These are phyloP conservation scores for Thamnophis elegans DNA, from an alignment of 2,797 vertebrate genomes.

Conservation along the genomic window DNA sequence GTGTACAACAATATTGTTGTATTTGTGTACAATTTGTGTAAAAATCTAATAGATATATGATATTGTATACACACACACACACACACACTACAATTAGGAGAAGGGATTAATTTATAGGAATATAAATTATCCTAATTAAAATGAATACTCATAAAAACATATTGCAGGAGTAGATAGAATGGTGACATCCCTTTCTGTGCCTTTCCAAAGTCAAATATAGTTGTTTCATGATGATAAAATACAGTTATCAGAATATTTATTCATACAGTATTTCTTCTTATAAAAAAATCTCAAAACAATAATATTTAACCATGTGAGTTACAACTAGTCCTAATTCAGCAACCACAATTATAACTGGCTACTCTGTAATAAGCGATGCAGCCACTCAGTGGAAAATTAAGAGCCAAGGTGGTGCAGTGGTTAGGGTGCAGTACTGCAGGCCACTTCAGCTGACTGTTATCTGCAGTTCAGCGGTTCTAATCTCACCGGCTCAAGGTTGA, in stretches of 20 bases:
- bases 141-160: conserved; percentile 13
- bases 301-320: conserved; percentile 39
- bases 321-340: neutral
- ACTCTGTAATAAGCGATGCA: neutral
- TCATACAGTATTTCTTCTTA: neutral
- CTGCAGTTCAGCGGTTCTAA: too few species aligned
- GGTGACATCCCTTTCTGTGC: neutral
- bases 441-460: too few species aligned
- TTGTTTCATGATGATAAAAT: conserved; percentile 34
- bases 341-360: neutral
- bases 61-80: too few species aligned
- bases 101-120: conserved; percentile 29
- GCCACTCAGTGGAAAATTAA: neutral
- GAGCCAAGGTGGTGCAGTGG: too few species aligned
- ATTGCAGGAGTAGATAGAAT: neutral
- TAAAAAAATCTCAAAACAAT: conserved; percentile 5
- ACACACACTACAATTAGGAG: conserved; percentile 16
- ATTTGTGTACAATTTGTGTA: too few species aligned
- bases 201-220: neutral
- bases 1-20: too few species aligned
- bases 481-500: too few species aligned
- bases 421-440: too few species aligned
- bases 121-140: conserved; percentile 34
- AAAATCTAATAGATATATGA: too few species aligned
- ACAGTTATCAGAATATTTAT: conserved; percentile 42